Base-by-base conservation (phyloP, 2,113 vertebrate genomes). In the Pelodiscus sinensis region DNA sequence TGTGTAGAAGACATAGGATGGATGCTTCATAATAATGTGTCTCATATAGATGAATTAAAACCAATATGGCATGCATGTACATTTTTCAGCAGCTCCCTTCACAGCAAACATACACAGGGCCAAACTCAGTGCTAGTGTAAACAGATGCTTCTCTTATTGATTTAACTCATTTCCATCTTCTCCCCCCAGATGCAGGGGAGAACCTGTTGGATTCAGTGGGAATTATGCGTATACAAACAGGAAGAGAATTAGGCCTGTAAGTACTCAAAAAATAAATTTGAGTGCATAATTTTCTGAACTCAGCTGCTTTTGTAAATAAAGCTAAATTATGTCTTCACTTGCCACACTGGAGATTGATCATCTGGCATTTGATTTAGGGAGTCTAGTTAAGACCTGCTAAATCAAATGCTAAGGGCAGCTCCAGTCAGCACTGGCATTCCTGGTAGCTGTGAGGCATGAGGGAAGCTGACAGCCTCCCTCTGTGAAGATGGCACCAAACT, bases 21-120 rank as follows among this genome's bases (percentile, higher is more conserved):
- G 57, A 90, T 21, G 51, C 79, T 87, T 96, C 93, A 79, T 88
- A 88, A 90, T 78, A 87, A 92, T 79, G 27, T 86, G 86, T 21
- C 82, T 88, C 82, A 84, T 54, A 91, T 73, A 78, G 71, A 51
- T 55, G 56, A 88, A 91, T 87, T 86, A 60, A 90, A 87, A 85
- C 2, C 2, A 44, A 80, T 8, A 50, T 62, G 51, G 79, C 29
- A 13, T 31, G 12, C 1, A 29, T 3, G 51, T 75, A 56, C 62
- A 65, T 16, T 85, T 85, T 85, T 24, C 68, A 90, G 71, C 4
- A 3, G 6, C 50, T 50, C 75, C 54, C 18, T 83, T 58, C 38
- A 27, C 27, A 80, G 27, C 35, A 77, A 44, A 79, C 80, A 55
- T 2, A 0, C 4, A 0, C 11, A 1, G 11, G 31, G 29, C 27